Evolutionary conservation across 2,113 vertebrate species (phyloP).

Genomic region (Boleophthalmus pectinirostris): DNA sequence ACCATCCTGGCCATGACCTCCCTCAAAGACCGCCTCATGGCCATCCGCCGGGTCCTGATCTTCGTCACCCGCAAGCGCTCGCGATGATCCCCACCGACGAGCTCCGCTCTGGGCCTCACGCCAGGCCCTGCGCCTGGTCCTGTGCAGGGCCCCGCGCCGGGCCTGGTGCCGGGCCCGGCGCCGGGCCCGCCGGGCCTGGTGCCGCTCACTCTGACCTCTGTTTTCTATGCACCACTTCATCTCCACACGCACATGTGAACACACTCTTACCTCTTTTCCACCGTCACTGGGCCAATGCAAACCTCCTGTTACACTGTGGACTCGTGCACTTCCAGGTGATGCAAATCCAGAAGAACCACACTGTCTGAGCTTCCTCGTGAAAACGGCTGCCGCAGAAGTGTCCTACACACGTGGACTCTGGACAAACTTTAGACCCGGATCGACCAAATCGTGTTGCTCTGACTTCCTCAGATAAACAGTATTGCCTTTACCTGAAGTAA

Average conservation of each 20-base stretch:
- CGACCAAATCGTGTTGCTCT: not conserved
- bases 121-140: not conserved
- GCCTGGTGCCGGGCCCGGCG: no score
- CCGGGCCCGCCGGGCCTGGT: no score
- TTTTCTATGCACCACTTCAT: constrained; percentile 37
- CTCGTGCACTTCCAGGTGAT: not conserved
- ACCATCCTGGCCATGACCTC: constrained; percentile 88
- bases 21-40: constrained; percentile 87
- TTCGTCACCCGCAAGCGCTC: constrained; percentile 87
- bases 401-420: not conserved
- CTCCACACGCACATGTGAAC: not conserved
- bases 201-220: not conserved
- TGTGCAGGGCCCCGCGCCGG: no score
- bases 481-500: not conserved
- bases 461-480: not conserved
- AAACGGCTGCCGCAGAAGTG: not conserved
- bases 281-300: not conserved
- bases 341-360: not conserved
- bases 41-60: constrained; percentile 85
- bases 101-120: not conserved
- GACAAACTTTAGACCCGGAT: not conserved
- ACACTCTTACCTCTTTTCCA: constrained; percentile 2
- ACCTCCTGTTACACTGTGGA: not conserved
- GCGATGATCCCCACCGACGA: constrained; percentile 69
- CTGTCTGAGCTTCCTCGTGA: not conserved